Percentiles rank a stretch among this genome's conserved stretches.
Conservation (phyloP, 1,140 invertebrate species). For the Onthophagus taurus region DNA sequence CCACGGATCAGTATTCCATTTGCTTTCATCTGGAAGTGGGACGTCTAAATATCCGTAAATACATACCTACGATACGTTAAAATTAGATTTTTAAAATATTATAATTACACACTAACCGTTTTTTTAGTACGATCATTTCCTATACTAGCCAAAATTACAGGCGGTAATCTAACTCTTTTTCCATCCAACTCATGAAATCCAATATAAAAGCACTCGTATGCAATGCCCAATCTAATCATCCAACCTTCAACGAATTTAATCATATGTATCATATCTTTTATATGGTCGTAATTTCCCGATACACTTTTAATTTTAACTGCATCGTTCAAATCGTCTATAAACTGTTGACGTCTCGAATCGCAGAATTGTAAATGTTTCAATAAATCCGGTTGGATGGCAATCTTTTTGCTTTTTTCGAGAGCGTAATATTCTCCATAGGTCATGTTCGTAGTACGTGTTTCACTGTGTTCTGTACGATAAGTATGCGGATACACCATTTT, state of each 20-base stretch:
- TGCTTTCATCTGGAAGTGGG: slow-evolving; percentile 18
- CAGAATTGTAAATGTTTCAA: slow-evolving; percentile 28
- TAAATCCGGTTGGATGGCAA: slow-evolving; percentile 28
- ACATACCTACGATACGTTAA: slow-evolving; percentile 21
- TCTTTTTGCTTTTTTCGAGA: slow-evolving; percentile 26
- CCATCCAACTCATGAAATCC: slow-evolving; percentile 25
- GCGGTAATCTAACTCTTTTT: slow-evolving; percentile 24
- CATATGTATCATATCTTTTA: slow-evolving; percentile 24
- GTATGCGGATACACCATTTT: slow-evolving; percentile 32
- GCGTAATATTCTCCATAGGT: slow-evolving; percentile 32
- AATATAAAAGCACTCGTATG: slow-evolving; percentile 34
- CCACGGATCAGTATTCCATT: slow-evolving; percentile 33
- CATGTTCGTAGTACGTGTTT: slow-evolving; percentile 32
- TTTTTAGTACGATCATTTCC: slow-evolving; percentile 22
- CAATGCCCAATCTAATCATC: slow-evolving; percentile 27
- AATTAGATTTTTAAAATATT: neutral
- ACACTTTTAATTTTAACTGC: slow-evolving; percentile 28
- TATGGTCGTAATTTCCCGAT: slow-evolving; percentile 23
- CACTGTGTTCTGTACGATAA: slow-evolving; percentile 33
- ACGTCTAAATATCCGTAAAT: slow-evolving; percentile 30
- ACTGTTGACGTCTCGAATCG: slow-evolving; percentile 26
- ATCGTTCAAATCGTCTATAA: slow-evolving; percentile 26
- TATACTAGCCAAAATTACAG: slow-evolving; percentile 29
- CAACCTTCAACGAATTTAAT: slow-evolving; percentile 28
- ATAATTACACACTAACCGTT: slow-evolving; percentile 20